Percentiles rank a stretch among this genome's conserved stretches.
phyloP scores from a whole-genome alignment of 2,888 invertebrate species.

The Tenthredo mesomela region DNA sequence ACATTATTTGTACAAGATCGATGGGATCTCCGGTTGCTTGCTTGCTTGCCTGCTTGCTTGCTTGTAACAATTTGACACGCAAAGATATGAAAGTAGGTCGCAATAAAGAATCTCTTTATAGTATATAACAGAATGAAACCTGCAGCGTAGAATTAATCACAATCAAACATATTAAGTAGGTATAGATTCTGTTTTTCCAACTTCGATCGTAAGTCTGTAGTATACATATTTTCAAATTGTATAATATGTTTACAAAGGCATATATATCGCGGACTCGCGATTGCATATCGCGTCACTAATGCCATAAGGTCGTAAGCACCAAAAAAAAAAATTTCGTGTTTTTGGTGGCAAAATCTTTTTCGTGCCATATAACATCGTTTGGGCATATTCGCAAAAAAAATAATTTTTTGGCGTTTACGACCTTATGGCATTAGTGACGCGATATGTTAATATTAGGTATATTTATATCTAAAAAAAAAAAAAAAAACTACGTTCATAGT shows the following conservation, averaged over 20 bases:
- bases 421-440: no score
- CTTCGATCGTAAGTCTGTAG: neutral
- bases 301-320: no score
- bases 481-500: neutral
- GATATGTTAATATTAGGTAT: neutral
- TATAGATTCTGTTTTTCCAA: neutral
- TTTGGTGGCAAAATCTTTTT: no score
- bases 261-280: neutral
- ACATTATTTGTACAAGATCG: neutral
- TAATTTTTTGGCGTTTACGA: no score
- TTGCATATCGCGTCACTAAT: no score
- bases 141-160: neutral
- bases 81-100: slow-evolving; percentile 38
- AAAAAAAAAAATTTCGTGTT: no score
- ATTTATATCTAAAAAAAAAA: neutral
- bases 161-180: neutral
- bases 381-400: no score
- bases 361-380: no score
- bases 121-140: neutral
- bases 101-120: slow-evolving; percentile 20
- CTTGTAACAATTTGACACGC: slow-evolving; percentile 20
- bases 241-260: neutral
- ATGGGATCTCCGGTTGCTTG: neutral
- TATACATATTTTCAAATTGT: neutral
- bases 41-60: neutral